These are phyloP conservation scores for Anthopleura xanthogrammica DNA, from an alignment of 92 coral and sea anemone species.

Conservation along the genomic window DNA sequence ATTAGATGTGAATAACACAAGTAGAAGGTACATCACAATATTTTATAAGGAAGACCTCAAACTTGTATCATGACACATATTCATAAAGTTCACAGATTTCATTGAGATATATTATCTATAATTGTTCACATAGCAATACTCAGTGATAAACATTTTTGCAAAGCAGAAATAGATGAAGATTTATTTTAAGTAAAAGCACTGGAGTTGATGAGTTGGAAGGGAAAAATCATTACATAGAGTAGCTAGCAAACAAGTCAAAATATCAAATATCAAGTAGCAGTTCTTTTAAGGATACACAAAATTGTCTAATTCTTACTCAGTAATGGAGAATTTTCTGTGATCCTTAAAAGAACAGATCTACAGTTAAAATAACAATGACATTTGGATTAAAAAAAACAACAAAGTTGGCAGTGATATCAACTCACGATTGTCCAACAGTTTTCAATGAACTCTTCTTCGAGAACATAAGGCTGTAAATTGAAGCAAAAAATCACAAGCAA, in stretches of 20 bases:
- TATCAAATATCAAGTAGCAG: background rate
- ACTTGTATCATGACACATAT: background rate
- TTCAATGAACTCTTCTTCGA: background rate
- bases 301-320: background rate
- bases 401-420: background rate
- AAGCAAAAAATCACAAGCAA: conserved; percentile 8
- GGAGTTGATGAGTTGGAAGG: too few species aligned
- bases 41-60: background rate
- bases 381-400: background rate
- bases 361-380: background rate
- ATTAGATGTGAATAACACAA: background rate
- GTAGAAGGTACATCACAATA: background rate
- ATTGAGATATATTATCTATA: too few species aligned
- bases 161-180: too few species aligned
- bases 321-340: background rate
- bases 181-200: too few species aligned
- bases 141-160: too few species aligned
- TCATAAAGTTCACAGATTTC: too few species aligned
- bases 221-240: too few species aligned
- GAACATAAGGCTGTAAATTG: background rate
- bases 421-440: background rate
- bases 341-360: background rate
- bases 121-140: too few species aligned
- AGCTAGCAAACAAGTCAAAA: too few species aligned
- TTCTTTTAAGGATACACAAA: background rate